Percentiles rank a stretch among this genome's conserved stretches.
Evolutionary conservation across 2,888 invertebrate species (phyloP).

Genomic region (Poecilus cupreus): DNA sequence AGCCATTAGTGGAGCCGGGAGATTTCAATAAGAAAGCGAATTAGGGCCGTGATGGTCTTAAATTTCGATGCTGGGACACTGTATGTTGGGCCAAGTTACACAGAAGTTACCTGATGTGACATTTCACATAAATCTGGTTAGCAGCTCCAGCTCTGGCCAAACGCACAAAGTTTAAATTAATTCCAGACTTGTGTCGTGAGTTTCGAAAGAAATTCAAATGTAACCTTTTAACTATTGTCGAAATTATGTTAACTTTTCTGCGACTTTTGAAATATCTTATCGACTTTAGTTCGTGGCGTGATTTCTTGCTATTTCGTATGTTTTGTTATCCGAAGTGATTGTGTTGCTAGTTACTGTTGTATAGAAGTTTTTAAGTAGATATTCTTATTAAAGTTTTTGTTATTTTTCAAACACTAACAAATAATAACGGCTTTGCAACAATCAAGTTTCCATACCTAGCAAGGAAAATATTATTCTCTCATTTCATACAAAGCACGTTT

Average conservation of each 20-base stretch:
- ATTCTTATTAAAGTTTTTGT: slow-evolving; percentile 16
- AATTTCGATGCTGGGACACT: neutral
- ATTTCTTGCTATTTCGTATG: slow-evolving; percentile 17
- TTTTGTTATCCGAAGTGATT: slow-evolving; percentile 16
- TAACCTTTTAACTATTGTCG: slow-evolving; percentile 50
- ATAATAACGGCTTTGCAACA: neutral
- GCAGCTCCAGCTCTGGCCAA: slow-evolving; percentile 27
- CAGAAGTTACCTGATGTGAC: slow-evolving; percentile 45
- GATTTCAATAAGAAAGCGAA: slow-evolving; percentile 36
- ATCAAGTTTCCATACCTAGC: too few relatives aligned
- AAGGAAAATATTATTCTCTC: too few relatives aligned
- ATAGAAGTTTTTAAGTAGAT: slow-evolving; percentile 24
- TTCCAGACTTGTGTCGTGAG: slow-evolving; percentile 37
- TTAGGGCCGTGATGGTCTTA: slow-evolving; percentile 23
- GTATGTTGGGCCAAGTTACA: slow-evolving; percentile 17
- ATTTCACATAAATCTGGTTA: slow-evolving; percentile 48
- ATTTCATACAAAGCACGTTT: too few relatives aligned
- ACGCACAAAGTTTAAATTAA: slow-evolving; percentile 52
- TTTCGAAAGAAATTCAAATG: slow-evolving; percentile 52
- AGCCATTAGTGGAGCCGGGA: slow-evolving; percentile 6
- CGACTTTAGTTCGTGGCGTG: slow-evolving; percentile 34
- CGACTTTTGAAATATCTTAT: slow-evolving; percentile 43
- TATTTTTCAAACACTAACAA: slow-evolving; percentile 4
- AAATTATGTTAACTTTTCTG: slow-evolving; percentile 37
- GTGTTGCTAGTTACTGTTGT: neutral